phyloP scores from a whole-genome alignment of 2,888 invertebrate species.

The Eupithecia abbreviata region DNA sequence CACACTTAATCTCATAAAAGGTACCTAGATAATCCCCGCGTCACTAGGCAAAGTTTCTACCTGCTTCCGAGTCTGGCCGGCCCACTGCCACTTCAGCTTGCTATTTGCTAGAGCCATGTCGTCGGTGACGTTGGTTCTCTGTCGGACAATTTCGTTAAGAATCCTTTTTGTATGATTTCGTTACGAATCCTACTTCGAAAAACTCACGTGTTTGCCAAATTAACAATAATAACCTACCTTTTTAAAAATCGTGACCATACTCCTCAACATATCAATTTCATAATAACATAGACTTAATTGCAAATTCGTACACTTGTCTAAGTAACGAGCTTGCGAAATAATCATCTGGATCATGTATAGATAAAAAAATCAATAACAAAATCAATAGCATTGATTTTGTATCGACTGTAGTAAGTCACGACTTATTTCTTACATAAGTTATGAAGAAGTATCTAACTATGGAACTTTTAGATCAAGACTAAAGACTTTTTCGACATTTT shows the following conservation, averaged over 20 bases:
- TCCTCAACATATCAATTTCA: background rate
- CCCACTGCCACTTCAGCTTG: too few relatives aligned
- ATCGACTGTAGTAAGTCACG: slow-evolving; percentile 25
- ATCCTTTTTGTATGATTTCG: too few relatives aligned
- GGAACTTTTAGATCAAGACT: too few relatives aligned
- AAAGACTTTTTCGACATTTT: too few relatives aligned
- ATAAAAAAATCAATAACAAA: slow-evolving; percentile 26
- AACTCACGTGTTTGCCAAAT: background rate
- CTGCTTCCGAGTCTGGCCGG: too few relatives aligned
- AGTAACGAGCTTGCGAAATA: slow-evolving; percentile 5
- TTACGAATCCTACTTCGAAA: too few relatives aligned
- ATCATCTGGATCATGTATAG: slow-evolving; percentile 7
- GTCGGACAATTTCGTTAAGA: too few relatives aligned
- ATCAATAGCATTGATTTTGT: slow-evolving; percentile 43
- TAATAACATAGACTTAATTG: slow-evolving; percentile 5
- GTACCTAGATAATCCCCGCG: too few relatives aligned
- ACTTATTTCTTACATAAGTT: background rate
- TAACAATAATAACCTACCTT: background rate
- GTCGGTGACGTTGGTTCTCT: too few relatives aligned
- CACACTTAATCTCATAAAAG: too few relatives aligned
- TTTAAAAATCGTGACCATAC: slow-evolving; percentile 5
- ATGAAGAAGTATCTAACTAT: background rate
- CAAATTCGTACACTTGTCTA: slow-evolving; percentile 3
- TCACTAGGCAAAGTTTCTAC: too few relatives aligned
- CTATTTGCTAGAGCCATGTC: too few relatives aligned